Conservation (phyloP, 2,113 vertebrate species). For the Rostratula benghalensis region DNA sequence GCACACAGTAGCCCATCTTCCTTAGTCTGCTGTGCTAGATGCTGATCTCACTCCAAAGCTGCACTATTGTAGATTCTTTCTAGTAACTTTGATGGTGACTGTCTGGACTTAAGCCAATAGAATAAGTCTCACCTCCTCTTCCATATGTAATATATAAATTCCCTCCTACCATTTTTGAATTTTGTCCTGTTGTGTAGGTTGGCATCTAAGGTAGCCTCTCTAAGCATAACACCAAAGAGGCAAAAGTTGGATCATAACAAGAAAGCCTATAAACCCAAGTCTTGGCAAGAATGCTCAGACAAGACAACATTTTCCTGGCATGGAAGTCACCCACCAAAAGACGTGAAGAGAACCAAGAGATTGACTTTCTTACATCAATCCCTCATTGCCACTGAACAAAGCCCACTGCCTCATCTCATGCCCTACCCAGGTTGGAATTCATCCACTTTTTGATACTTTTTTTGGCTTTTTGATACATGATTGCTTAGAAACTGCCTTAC, state of each 20-base stretch:
- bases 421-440: not conserved
- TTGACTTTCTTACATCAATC: not conserved
- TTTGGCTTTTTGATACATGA: not conserved
- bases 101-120: not conserved
- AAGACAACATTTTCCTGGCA: not conserved
- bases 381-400: not conserved
- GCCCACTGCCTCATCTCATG: not conserved
- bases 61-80: not conserved
- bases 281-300: not conserved
- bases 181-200: not conserved
- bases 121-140: not conserved
- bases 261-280: not conserved
- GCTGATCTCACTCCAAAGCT: constrained; percentile 2
- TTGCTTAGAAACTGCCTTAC: not conserved
- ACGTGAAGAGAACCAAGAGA: not conserved
- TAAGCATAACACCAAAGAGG: not conserved
- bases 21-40: not conserved
- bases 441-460: not conserved
- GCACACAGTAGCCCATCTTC: not conserved
- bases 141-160: not conserved
- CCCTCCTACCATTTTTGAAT: not conserved
- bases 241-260: not conserved
- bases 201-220: not conserved
- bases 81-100: not conserved
- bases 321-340: not conserved